Evolutionary conservation across 2,113 vertebrate genomes (phyloP).

Genomic region (Gadus chalcogrammus): DNA sequence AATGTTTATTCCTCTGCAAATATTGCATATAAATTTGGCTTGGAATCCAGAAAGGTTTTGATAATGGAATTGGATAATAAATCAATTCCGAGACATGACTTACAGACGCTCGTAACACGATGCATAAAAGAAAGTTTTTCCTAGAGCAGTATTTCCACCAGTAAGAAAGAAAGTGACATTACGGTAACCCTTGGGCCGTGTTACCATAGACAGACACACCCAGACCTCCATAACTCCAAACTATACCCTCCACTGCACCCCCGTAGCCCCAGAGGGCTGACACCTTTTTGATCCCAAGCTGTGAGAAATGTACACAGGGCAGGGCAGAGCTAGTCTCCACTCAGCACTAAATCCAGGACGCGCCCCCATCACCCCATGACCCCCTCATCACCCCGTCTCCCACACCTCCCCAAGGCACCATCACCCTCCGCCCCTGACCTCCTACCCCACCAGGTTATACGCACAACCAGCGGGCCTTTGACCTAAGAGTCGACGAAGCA

Average conservation of each 20-base stretch:
- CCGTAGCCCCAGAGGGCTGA: constrained; percentile 11
- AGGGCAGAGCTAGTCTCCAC: constrained; percentile 51
- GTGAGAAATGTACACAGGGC: constrained; percentile 60
- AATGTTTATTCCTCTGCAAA: neutral
- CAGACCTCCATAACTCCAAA: neutral
- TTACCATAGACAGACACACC: neutral
- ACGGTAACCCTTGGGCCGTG: neutral
- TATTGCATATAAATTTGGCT: too few relatives aligned
- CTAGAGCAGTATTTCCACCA: too few relatives aligned
- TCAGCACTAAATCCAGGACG: constrained; percentile 47
- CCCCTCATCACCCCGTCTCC: constrained; percentile 43
- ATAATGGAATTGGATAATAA: too few relatives aligned
- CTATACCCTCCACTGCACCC: neutral
- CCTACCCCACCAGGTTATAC: too few relatives aligned
- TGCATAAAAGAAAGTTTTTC: too few relatives aligned
- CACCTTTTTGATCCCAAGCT: constrained; percentile 40
- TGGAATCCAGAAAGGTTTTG: too few relatives aligned
- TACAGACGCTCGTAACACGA: neutral
- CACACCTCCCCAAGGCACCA: constrained; percentile 30
- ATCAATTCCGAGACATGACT: too few relatives aligned
- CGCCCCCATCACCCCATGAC: constrained; percentile 26
- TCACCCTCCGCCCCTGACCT: too few relatives aligned
- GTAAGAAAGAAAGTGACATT: too few relatives aligned
- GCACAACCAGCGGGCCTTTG: too few relatives aligned
- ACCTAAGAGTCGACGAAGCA: too few relatives aligned